phyloP scores from a whole-genome alignment of 2,797 vertebrate species.

The Antennarius maculatus region DNA sequence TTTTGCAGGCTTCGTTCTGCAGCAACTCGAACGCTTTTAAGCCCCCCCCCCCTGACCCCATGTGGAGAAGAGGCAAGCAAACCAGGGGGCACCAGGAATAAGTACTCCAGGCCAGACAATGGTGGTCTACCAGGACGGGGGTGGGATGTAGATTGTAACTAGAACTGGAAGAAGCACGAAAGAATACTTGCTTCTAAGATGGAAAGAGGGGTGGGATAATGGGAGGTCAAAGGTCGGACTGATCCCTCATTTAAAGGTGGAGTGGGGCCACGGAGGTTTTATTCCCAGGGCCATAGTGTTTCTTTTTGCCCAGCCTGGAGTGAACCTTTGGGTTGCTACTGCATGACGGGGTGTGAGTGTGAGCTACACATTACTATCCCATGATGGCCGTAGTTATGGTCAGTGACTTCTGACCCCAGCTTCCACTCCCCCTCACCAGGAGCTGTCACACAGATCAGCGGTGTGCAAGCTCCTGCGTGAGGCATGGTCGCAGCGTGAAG shows the following conservation, averaged over 20 bases:
- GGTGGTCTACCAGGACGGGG: constrained; percentile 34
- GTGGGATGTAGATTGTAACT: constrained; percentile 47
- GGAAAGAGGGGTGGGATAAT: constrained; percentile 24
- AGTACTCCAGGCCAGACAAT: constrained; percentile 72
- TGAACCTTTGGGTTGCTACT: constrained; percentile 39
- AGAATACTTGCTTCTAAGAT: constrained; percentile 24
- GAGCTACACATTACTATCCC: constrained; percentile 48
- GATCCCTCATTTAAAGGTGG: constrained; percentile 72
- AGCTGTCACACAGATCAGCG: constrained; percentile 51
- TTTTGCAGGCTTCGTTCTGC: constrained; percentile 60
- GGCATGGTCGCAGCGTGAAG: neutral
- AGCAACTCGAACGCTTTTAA: constrained; percentile 50
- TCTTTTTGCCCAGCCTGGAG: constrained; percentile 58
- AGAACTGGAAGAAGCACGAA: constrained; percentile 46
- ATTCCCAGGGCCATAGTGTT: constrained; percentile 64
- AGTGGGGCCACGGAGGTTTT: constrained; percentile 56
- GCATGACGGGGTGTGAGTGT: constrained; percentile 37
- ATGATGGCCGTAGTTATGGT: constrained; percentile 63
- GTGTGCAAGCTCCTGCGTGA: constrained; percentile 19
- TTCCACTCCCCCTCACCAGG: constrained; percentile 18
- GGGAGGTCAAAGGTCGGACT: constrained; percentile 71
- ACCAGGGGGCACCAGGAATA: constrained; percentile 55
- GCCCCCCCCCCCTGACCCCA: constrained; percentile 53
- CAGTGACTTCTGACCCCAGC: constrained; percentile 56
- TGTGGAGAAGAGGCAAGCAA: constrained; percentile 59